Evolutionary conservation across 2,888 invertebrate genomes (phyloP).

Genomic region (Drosophila heteroneura): DNA sequence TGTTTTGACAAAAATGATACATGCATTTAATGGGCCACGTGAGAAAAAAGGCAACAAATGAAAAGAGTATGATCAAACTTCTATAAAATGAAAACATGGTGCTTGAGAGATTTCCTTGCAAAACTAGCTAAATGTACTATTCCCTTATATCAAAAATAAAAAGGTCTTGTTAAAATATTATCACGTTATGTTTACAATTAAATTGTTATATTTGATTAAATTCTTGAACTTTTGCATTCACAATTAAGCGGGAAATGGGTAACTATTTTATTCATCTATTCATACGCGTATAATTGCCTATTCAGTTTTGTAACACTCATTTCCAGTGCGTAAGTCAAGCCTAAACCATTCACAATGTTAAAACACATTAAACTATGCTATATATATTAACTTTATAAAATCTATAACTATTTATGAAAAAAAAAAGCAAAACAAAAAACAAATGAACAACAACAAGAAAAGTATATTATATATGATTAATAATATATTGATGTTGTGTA

Average conservation of each 20-base stretch:
- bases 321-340: constrained; percentile 4
- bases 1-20: constrained; percentile 32
- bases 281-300: constrained; percentile 3
- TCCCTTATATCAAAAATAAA: constrained; percentile 11
- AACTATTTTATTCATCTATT: constrained; percentile 9
- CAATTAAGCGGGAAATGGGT: constrained; percentile 6
- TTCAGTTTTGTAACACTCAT: constrained; percentile 6
- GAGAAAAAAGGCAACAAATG: constrained; percentile 5
- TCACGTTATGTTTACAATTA: constrained; percentile 1
- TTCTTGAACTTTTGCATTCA: constrained; percentile 3
- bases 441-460: constrained; percentile 26
- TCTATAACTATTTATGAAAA: constrained; percentile 59
- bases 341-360: constrained; percentile 42
- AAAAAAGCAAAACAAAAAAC: background rate
- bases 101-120: constrained; percentile 66
- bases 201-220: background rate
- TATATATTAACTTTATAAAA: constrained; percentile 46
- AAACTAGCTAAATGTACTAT: constrained; percentile 34
- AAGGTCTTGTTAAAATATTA: constrained; percentile 28
- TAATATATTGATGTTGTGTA: constrained; percentile 82
- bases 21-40: constrained; percentile 34
- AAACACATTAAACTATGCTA: constrained; percentile 45
- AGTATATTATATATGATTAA: constrained; percentile 70
- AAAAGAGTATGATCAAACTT: constrained; percentile 23
- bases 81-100: constrained; percentile 56